Base-by-base conservation (phyloP, 2,888 invertebrate genomes). In the Ectobius pallidus region DNA sequence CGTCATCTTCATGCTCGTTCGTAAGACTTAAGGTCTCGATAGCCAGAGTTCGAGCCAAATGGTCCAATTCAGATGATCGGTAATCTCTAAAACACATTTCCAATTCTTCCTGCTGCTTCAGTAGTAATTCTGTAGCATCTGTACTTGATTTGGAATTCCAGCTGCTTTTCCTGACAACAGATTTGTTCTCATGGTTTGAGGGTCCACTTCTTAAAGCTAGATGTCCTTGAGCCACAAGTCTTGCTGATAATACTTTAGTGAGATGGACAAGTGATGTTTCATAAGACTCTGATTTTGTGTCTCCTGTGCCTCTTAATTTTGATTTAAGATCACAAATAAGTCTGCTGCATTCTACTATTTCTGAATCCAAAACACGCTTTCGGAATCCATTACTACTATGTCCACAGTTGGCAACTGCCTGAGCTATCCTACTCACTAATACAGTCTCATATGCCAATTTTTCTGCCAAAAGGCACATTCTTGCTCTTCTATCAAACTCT, bases 381-480 rank as follows among this genome's bases (percentile, higher is more conserved):
- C 89, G 87, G 78, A 88, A 87, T 77, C 88, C 84, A 77, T 86
- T 83, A 77, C 86, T 86, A 75, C 87, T 87, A 77, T 87, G 86
- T 25, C 87, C 86, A 49, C 87, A 85, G 30, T 42, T 55, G 72
- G 86, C 85, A 68, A 91, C 84, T 65, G 91, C 90, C 81, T 91
- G 90, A 77, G 90, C 88, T 76, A 92, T 88, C 78, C 90, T 86
- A 75, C 89, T 87, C 73, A 92, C 87, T 73, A 92, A 86, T 27
- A 93, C 89, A 73, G 92, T 91, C 83, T 94, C 93, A 81, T 91
- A 93, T 0, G 94, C 93, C 22, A 94, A 85, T 79, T 93, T 91
- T 82, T 94, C 93, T 1, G 93, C 93, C 71, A 93, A 83, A 70
- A 93, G 85, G 79, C 91, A 90, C 76, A 92, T 83, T 79, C 89